Base-by-base conservation (phyloP, 2,113 vertebrate species). In the Orycteropus afer region DNA sequence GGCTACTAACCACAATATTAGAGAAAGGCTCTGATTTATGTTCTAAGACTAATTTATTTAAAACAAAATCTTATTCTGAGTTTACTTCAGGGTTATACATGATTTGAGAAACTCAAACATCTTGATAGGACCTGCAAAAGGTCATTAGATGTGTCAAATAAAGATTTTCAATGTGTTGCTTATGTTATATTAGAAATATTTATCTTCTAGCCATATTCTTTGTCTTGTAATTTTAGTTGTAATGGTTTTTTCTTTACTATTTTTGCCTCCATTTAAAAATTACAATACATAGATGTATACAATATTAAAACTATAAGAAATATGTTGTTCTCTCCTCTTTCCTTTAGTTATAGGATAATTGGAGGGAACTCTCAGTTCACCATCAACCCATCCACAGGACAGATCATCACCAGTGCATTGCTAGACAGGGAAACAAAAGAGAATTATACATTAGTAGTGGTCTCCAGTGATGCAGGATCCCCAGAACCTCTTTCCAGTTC, bases 361-460 rank as follows among this genome's bases (percentile, higher is more conserved):
- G 99, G 99, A 11, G 99, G 99, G 63, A 98, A 99, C 82, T 99
- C 99, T 0, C 99, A 99, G 71, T 99, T 99, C 98, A 99, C 99
- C 67, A 99, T 99, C 97, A 99, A 99, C 98, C 99, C 99, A 0
- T 99, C 99, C 1, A 99, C 99, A 0, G 99, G 99, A 29, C 99
- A 99, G 96, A 99, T 99, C 96, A 99, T 99, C 98, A 99, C 99
- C 95, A 99, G 99, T 17, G 99, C 99, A 0, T 96, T 99, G 88
- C 98, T 99, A 0, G 99, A 99, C 97, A 98, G 99, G 61, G 99
- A 99, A 85, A 95, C 96, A 0, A 98, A 98, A 81, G 98, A 98
- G 92, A 99, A 98, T 97, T 99, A 99, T 94, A 99, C 99, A 40
- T 98, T 99, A 97, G 97, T 99, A 51, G 99, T 99, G n/a, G 98